phyloP scores from a whole-genome alignment of 1,140 invertebrate species.

The Aphaenogaster rudis region DNA sequence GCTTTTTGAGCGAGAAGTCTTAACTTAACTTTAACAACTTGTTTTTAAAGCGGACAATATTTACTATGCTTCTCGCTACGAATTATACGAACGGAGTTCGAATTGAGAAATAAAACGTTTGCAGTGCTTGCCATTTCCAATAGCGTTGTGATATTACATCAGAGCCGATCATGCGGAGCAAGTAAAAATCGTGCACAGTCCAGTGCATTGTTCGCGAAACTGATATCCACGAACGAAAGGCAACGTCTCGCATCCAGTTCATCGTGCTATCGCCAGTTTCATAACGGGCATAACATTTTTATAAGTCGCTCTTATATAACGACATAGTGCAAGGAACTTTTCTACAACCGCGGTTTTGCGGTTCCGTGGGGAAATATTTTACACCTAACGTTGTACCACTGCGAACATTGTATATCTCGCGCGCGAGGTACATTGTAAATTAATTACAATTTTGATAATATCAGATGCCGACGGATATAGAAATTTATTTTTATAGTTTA shows the following conservation, averaged over 20 bases:
- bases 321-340: constrained; percentile 15
- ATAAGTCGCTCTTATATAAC: constrained; percentile 23
- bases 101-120: constrained; percentile 15
- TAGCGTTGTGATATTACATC: constrained; percentile 14
- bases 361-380: constrained; percentile 35
- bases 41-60: neutral
- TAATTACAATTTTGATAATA: neutral
- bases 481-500: neutral
- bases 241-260: constrained; percentile 38
- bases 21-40: neutral
- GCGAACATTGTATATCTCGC: neutral
- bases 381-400: neutral
- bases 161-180: constrained; percentile 20
- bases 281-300: constrained; percentile 34
- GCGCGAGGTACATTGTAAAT: no score
- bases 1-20: neutral
- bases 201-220: constrained; percentile 27
- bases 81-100: neutral
- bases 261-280: constrained; percentile 33
- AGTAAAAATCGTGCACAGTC: neutral
- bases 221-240: constrained; percentile 45
- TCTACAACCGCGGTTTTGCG: constrained; percentile 11
- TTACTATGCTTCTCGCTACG: neutral
- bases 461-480: neutral
- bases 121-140: neutral